Conservation (phyloP, 2,113 vertebrate genomes). For the Spea bombifrons region DNA sequence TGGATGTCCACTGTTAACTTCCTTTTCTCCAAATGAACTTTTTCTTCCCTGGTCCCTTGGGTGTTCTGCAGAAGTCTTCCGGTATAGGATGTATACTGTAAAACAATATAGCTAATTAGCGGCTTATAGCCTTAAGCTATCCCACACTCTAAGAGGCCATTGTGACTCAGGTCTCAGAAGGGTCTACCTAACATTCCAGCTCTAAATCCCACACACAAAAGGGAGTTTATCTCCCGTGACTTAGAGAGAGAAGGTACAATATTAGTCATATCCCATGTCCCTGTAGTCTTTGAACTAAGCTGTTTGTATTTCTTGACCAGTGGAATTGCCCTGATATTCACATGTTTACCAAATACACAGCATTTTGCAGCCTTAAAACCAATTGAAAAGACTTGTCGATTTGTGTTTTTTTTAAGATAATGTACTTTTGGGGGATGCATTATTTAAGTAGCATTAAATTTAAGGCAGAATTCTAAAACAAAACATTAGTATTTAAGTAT, state of each 20-base stretch:
- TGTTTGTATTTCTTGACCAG: constrained; percentile 8
- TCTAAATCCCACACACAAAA: constrained; percentile 42
- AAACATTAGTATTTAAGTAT: too few relatives aligned
- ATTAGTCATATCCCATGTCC: constrained; percentile 41
- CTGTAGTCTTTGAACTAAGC: constrained; percentile 12
- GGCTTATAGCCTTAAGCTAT: constrained; percentile 48
- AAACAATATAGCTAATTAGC: constrained; percentile 49
- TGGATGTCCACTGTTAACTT: background rate
- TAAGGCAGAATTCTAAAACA: too few relatives aligned
- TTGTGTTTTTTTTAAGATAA: too few relatives aligned
- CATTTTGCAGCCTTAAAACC: too few relatives aligned
- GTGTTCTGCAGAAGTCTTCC: constrained; percentile 43
- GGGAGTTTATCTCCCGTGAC: constrained; percentile 46
- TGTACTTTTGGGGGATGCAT: too few relatives aligned
- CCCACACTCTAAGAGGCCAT: constrained; percentile 39
- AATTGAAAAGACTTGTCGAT: too few relatives aligned
- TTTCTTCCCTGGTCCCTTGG: constrained; percentile 26
- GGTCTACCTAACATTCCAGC: constrained; percentile 41
- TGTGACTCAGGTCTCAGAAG: constrained; percentile 42
- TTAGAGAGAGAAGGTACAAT: constrained; percentile 32
- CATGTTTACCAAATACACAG: background rate
- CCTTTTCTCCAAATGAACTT: background rate
- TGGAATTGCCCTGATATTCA: background rate
- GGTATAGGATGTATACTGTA: constrained; percentile 43
- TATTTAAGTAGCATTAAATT: too few relatives aligned